Percentiles rank a stretch among this genome's conserved stretches.
Evolutionary conservation across 2,113 vertebrate genomes (phyloP).

Genomic region (Dipodomys spectabilis): DNA sequence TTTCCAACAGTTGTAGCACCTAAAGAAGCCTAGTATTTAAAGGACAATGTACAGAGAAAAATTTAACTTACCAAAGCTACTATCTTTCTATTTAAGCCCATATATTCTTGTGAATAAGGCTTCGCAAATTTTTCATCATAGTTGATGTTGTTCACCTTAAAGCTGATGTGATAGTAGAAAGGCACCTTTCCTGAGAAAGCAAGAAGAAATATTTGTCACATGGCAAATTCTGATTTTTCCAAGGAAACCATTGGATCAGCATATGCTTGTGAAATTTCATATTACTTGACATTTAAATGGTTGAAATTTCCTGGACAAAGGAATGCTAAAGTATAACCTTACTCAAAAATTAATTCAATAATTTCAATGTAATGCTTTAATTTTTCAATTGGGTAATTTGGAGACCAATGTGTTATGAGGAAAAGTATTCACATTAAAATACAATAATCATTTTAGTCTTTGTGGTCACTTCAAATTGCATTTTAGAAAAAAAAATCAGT

Average conservation of each 20-base stretch:
- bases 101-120: slow-evolving; percentile 76
- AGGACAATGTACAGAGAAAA: background rate
- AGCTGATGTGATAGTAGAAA: slow-evolving; percentile 75
- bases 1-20: background rate
- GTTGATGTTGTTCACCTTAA: slow-evolving; percentile 75
- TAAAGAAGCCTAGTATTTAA: background rate
- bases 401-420: background rate
- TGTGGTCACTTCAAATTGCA: too few relatives aligned
- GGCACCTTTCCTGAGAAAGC: slow-evolving; percentile 55
- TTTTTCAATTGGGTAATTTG: slow-evolving; percentile 24
- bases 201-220: background rate
- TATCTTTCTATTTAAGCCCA: slow-evolving; percentile 61
- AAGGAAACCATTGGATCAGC: background rate
- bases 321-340: slow-evolving; percentile 21
- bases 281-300: background rate
- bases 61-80: slow-evolving; percentile 73
- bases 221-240: background rate
- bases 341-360: background rate
- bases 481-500: too few relatives aligned
- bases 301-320: slow-evolving; percentile 17
- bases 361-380: slow-evolving; percentile 52
- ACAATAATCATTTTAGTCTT: background rate
- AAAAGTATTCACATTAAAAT: slow-evolving; percentile 49
- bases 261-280: background rate
- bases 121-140: slow-evolving; percentile 75